Base-by-base conservation (phyloP, 2,797 vertebrate species). In the Perdix hodgsoniae region DNA sequence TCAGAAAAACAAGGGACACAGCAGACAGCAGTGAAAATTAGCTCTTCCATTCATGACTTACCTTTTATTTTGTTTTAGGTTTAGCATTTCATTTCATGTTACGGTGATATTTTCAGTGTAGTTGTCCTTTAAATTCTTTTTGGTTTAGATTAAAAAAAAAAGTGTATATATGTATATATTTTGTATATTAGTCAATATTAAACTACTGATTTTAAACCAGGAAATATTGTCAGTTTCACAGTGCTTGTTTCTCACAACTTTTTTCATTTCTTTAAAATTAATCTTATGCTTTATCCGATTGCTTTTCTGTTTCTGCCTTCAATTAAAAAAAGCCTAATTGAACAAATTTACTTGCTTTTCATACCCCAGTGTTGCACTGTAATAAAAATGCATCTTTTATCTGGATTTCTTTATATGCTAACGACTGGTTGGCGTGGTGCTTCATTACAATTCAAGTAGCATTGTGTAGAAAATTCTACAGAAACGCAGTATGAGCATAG, bases 391-490 rank as follows among this genome's bases (percentile, higher is more conserved):
- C 40, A 17, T 90, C 61, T 72, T 86, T 61, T 0, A 66, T 77
- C 73, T 69, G 60, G 15, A 52, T 93, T 76, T 86, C 26, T 86
- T 60, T 78, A 54, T 76, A 37, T 66, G 76, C 7, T 88, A 83
- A 79, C 74, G 85, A 91, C 69, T 75, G 64, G 40, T 91, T 73
- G 45, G 57, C 52, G 66, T 77, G 85, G 80, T 69, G 39, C 37
- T 5, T 92, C 50, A 35, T 93, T 93, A 86, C 77, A 91, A 85
- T 90, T 91, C 92, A 95, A 33, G 77, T 60, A 67, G 39, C 54
- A 21, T 81, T 56, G 67, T 66, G 31, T 52, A 74, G 57, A 93
- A 86, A 69, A 93, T 76, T 91, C 74, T 91, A 65, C 75, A 61
- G 59, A 89, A 95, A 83, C 71, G 79, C n/a, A 49, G 31, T 57